A percentile compares a stretch with the other conserved stretches of the same genome.
phyloP scores from a whole-genome alignment of 2,797 vertebrate genomes.

The Poecilia gillii region DNA sequence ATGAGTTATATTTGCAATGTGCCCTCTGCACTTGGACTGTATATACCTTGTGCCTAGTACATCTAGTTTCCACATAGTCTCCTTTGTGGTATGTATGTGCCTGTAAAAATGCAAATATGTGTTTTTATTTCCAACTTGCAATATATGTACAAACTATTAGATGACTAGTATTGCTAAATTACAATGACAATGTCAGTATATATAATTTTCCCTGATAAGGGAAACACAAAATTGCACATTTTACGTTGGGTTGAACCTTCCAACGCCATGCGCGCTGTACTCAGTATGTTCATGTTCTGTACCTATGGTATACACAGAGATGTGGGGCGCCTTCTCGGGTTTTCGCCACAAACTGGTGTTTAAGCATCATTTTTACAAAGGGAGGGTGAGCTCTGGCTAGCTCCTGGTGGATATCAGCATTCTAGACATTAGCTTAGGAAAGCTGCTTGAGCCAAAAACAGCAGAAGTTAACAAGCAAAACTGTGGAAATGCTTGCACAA shows the following conservation, averaged over 20 bases:
- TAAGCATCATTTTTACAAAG: constrained; percentile 73
- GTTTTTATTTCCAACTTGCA: constrained; percentile 82
- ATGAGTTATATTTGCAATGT: constrained; percentile 74
- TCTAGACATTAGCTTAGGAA: constrained; percentile 74
- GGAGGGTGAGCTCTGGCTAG: constrained; percentile 71
- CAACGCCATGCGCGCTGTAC: constrained; percentile 80
- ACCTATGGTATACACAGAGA: constrained; percentile 73
- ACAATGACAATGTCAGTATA: constrained; percentile 84
- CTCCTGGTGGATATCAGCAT: constrained; percentile 72
- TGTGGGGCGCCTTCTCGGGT: constrained; percentile 75
- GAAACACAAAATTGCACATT: constrained; percentile 85
- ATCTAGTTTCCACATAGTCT: constrained; percentile 85
- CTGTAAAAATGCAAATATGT: constrained; percentile 83
- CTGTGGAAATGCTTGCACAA: constrained; percentile 55
- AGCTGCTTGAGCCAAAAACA: constrained; percentile 62
- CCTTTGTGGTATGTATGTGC: constrained; percentile 85
- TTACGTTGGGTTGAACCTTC: constrained; percentile 83
- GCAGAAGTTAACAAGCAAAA: constrained; percentile 30
- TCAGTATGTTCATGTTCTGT: constrained; percentile 77
- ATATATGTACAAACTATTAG: constrained; percentile 80
- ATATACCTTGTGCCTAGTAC: constrained; percentile 87
- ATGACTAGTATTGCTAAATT: constrained; percentile 80
- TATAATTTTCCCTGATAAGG: constrained; percentile 79
- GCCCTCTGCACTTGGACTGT: constrained; percentile 84
- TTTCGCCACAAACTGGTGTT: constrained; percentile 75